Base-by-base conservation (phyloP, 2,888 invertebrate genomes). In the Kuschelorhynchus macadamiae region DNA sequence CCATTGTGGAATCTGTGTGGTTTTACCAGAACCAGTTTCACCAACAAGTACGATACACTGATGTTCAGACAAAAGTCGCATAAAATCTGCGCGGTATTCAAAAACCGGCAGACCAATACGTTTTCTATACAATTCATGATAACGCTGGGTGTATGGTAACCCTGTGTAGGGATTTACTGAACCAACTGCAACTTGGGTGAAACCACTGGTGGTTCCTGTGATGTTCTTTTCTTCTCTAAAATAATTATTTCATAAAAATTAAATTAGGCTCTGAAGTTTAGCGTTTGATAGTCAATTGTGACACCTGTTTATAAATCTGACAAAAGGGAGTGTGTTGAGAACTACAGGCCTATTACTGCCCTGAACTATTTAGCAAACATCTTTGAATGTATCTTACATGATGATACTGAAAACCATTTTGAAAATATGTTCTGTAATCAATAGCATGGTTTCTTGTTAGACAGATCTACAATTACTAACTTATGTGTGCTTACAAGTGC, bases 1-100 rank as follows among this genome's bases (percentile, higher is more conserved):
- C 95, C 96, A 97, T 85, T 96, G 99, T 0, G 99, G 99, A 78
- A 99, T 99, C 86, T 98, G 99, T 9, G 99, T 99, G 0, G 99
- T 99, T 86, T 99, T 99, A 0, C 99, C 99, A 4, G 70, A 98
- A n/a, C 99, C 99, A 0, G 98, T 99, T 82, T 99, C 99, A 76
- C 99, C 99, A 2, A 99, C 99, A 0, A 99, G 86, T 1, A 98
- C 97, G 20, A 98, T 94, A 72, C 94, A 94, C 80, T 98, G 98
- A 83, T 98, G 93, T 60, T 94, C 92, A 71, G 91, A 91, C n/a
- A 99, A 86, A 36, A 96, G 87, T 76, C 97, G 90, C 92, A 97
- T 94, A 83, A 99, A 99, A 84, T 98, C 97, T 0, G 92, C 90
- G 78, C 95, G 92, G 85, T 99, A 98, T 81, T 99, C 98, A 89